phyloP scores from a whole-genome alignment of 2,113 vertebrate species.

The Condylura cristata region DNA sequence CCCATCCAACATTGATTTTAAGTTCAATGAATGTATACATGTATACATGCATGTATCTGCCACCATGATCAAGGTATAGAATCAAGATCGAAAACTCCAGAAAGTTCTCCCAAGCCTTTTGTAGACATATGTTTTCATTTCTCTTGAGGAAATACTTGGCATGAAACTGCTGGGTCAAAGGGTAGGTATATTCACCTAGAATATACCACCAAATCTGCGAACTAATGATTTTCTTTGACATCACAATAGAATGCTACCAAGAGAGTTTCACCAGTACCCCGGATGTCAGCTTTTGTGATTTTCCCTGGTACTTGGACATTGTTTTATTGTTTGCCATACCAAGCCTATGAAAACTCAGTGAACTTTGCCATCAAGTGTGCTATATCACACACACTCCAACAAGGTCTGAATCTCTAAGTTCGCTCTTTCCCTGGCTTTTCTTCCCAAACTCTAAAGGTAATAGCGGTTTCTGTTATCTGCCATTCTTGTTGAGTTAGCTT shows the following conservation, averaged over 20 bases:
- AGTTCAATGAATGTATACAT: neutral
- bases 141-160: slow-evolving; percentile 20
- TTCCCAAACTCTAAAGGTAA: neutral
- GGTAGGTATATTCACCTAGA: neutral
- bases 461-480: neutral
- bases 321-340: neutral
- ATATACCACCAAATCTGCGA: slow-evolving; percentile 33
- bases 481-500: neutral
- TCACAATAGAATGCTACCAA: neutral
- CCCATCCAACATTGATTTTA: neutral
- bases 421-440: neutral
- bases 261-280: neutral
- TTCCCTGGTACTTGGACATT: neutral
- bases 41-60: neutral
- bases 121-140: slow-evolving; percentile 19
- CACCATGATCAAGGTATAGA: neutral
- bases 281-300: neutral
- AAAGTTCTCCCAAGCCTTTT: neutral
- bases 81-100: neutral
- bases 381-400: neutral
- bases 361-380: neutral
- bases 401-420: neutral
- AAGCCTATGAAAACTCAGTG: neutral
- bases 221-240: neutral
- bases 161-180: neutral